Conservation (phyloP, 2,888 invertebrate species). For the Eueremaeus valkanovi region DNA sequence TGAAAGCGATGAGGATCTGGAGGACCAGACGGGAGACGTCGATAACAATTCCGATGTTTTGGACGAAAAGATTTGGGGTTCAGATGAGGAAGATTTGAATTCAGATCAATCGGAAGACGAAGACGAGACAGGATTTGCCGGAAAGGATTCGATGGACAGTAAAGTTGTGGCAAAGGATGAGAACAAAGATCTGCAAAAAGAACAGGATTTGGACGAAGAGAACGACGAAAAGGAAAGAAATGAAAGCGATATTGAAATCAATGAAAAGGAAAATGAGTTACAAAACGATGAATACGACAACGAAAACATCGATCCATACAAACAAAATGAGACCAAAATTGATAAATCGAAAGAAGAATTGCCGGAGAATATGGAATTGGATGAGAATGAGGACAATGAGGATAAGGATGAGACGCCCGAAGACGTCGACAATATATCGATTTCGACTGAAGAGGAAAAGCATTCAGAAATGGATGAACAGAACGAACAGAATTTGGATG, state of each 20-base stretch:
- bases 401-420: conserved; percentile 55
- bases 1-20: conserved; percentile 39
- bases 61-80: conserved; percentile 58
- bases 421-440: conserved; percentile 48
- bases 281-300: conserved; percentile 48
- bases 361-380: conserved; percentile 78
- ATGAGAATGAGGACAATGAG: conserved; percentile 61
- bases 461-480: conserved; percentile 61
- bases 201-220: conserved; percentile 55
- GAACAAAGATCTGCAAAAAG: conserved; percentile 47
- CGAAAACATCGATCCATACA: conserved; percentile 64
- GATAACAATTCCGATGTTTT: conserved; percentile 51
- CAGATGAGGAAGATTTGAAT: conserved; percentile 71
- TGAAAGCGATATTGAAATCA: conserved; percentile 64
- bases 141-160: conserved; percentile 54
- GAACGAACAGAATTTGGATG: conserved; percentile 53
- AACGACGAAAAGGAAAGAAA: conserved; percentile 58
- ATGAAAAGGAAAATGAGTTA: conserved; percentile 64
- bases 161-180: conserved; percentile 73
- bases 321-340: conserved; percentile 48
- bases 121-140: conserved; percentile 59
- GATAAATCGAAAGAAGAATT: conserved; percentile 53
- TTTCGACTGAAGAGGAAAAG: conserved; percentile 47
- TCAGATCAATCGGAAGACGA: conserved; percentile 60
- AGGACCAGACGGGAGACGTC: conserved; percentile 38